Evolutionary conservation across 2,888 invertebrate genomes (phyloP), one percentile per base, ranked within the genome.

Genomic region (Ypsolopha scabrella): DNA sequence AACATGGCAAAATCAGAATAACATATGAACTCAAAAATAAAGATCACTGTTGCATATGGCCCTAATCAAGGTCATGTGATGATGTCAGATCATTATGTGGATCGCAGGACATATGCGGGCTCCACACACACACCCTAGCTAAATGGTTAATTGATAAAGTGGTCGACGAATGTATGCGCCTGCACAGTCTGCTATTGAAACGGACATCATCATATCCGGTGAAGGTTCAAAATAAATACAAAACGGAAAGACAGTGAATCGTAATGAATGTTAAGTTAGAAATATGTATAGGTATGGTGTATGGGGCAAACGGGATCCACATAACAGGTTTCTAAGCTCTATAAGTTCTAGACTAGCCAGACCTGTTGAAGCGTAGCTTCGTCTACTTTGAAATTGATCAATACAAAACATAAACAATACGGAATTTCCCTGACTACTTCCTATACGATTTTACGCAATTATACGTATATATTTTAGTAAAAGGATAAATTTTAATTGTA

Each of bases 21-120:
- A 41, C 11, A 41, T 0, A n/a, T 13, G 11, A 41, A n/a, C n/a
- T 43, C 13, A 62, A 24, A 72, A 65, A 68, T 64, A 43, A 43
- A 43, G 66, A 66, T 63, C 63, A 59, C 70, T 73, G 67, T 63
- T 71, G 66, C 62, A 66, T 64, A 39, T 43, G 68, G 67, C 66
- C 76, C 79, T 80, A 62, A 54, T 58, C 79, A 78, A 83, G 82
- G 83, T 72, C 77, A 66, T 51, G 54, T 54, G 58, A 54, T 82
- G 81, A 82, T 81, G 80, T 82, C 80, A 82, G 64, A 24, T 58
- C 57, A 62, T 68, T 65, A 65, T 68, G 68, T 72, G 69, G 75
- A 72, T 67, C 70, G 68, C 68, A 70, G 78, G 75, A 73, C 75
- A 36, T 71, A 67, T 70, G 74, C 36, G 72, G 70, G 63, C 63